A percentile compares a stretch with the other conserved stretches of the same genome.
Evolutionary conservation across 23 tunicate species (phyloP).

Genomic region (Clavelina lepadiformis): DNA sequence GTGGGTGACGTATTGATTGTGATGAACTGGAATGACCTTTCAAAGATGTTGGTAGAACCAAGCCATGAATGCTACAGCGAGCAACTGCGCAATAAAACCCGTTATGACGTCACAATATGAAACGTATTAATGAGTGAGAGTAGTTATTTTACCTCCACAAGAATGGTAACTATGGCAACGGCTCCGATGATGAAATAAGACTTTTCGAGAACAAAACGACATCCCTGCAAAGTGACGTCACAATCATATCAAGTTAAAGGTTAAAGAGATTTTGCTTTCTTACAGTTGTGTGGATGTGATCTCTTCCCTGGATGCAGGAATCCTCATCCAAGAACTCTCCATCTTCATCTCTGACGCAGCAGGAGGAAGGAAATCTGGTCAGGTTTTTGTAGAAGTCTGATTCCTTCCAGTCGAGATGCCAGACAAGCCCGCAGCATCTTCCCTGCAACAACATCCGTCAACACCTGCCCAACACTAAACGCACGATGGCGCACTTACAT

Average conservation of each 20-base stretch:
- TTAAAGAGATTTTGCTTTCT: neutral
- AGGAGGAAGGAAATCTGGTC: slow-evolving; percentile 51
- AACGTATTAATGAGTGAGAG: too few relatives aligned
- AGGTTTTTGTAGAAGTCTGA: slow-evolving; percentile 39
- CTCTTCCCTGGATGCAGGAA: slow-evolving; percentile 29
- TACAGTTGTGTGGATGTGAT: slow-evolving; percentile 12
- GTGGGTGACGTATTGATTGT: too few relatives aligned
- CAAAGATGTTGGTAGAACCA: too few relatives aligned
- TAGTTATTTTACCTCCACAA: slow-evolving; percentile 64
- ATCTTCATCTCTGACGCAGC: slow-evolving; percentile 27
- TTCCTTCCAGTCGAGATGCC: slow-evolving; percentile 56
- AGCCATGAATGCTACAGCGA: too few relatives aligned
- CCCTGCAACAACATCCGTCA: too few relatives aligned
- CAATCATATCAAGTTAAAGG: too few relatives aligned
- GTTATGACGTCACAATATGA: too few relatives aligned
- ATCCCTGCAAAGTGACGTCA: too few relatives aligned
- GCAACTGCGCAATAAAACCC: too few relatives aligned
- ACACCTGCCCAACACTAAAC: too few relatives aligned
- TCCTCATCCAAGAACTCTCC: slow-evolving; percentile 8
- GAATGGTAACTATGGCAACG: slow-evolving; percentile 36
- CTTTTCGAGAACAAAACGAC: slow-evolving; percentile 33
- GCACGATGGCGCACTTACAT: too few relatives aligned
- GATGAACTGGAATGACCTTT: too few relatives aligned
- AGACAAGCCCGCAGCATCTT: slow-evolving; percentile 58
- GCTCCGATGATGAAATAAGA: slow-evolving; percentile 67